Evolutionary conservation across 2,113 vertebrate species (phyloP).

Genomic region (Galemys pyrenaicus): DNA sequence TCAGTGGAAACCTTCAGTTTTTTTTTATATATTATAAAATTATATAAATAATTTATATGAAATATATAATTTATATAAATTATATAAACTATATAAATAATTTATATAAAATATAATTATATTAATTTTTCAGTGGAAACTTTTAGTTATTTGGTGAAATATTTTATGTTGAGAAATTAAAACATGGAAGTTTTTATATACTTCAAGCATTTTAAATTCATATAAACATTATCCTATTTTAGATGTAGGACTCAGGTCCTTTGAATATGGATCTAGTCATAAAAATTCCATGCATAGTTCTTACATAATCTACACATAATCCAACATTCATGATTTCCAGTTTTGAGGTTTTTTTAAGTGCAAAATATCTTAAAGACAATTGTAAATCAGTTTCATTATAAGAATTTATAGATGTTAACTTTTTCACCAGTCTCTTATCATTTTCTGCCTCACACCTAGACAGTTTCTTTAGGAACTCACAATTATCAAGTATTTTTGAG

Average conservation of each 20-base stretch:
- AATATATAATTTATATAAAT: too few relatives aligned
- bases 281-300: neutral
- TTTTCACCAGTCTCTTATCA: neutral
- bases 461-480: constrained; percentile 25
- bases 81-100: too few relatives aligned
- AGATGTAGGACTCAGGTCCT: neutral
- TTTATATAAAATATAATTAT: too few relatives aligned
- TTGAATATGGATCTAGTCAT: neutral
- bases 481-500: constrained; percentile 5
- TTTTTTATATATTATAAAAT: too few relatives aligned
- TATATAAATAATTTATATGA: too few relatives aligned
- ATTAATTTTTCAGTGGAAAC: constrained; percentile 24
- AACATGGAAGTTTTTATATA: neutral
- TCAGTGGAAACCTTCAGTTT: neutral
- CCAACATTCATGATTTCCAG: neutral
- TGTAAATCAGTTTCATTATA: neutral
- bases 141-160: neutral
- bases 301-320: neutral
- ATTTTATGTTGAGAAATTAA: constrained; percentile 1
- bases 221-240: constrained; percentile 18
- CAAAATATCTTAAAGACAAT: neutral
- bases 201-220: constrained; percentile 2
- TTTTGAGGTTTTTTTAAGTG: neutral
- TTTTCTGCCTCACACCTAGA: neutral
- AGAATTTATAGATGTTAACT: neutral